Percentiles rank a stretch among this genome's conserved stretches.
Conservation (phyloP, 1,140 invertebrate species). For the Drosophila punjabiensis region DNA sequence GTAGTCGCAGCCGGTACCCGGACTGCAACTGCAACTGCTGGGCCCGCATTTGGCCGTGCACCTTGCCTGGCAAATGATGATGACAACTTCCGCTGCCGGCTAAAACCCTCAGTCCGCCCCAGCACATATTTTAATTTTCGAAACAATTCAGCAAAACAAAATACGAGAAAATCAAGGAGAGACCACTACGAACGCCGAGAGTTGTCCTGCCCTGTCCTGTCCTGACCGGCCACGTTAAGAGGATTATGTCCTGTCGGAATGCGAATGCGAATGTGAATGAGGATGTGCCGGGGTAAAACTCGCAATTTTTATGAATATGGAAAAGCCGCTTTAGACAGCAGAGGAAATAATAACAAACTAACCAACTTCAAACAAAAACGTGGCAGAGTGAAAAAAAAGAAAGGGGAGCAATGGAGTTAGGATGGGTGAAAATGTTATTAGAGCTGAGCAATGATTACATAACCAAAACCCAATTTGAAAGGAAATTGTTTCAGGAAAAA, state of each 20-base stretch:
- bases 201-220: constrained; percentile 27
- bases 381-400: constrained; percentile 21
- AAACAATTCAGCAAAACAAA: constrained; percentile 71
- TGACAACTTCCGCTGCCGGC: constrained; percentile 47
- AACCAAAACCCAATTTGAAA: constrained; percentile 34
- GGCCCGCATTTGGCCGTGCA: constrained; percentile 42
- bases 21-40: constrained; percentile 36
- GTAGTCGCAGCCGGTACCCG: constrained; percentile 9
- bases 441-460: constrained; percentile 73
- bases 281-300: constrained; percentile 51
- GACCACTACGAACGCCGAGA: constrained; percentile 48
- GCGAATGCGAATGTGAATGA: constrained; percentile 32
- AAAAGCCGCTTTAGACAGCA: constrained; percentile 77
- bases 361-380: constrained; percentile 76
- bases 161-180: constrained; percentile 54
- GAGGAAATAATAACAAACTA: constrained; percentile 59
- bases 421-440: constrained; percentile 59
- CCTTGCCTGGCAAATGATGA: constrained; percentile 44
- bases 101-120: constrained; percentile 31
- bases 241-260: constrained; percentile 65
- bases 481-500: constrained; percentile 15
- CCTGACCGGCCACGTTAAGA: constrained; percentile 58
- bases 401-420: constrained; percentile 12
- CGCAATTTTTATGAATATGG: constrained; percentile 82
- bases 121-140: constrained; percentile 78